Percentiles rank a stretch among this genome's conserved stretches.
Conservation (phyloP, 2,113 vertebrate species). For the Gymnogyps californianus region DNA sequence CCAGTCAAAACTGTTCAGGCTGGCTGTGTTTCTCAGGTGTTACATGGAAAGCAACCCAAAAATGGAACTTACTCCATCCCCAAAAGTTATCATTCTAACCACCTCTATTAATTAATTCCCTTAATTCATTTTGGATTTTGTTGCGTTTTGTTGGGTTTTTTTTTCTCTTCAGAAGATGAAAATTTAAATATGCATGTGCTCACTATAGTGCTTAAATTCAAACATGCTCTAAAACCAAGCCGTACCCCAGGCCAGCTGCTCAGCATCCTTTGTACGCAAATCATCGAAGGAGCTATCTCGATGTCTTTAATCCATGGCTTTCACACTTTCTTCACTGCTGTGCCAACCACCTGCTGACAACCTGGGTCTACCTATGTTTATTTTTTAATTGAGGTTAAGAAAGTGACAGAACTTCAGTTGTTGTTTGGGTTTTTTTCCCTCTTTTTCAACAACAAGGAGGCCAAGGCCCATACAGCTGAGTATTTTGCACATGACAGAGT, state of each 20-base stretch:
- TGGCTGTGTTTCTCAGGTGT: neutral
- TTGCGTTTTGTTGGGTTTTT: neutral
- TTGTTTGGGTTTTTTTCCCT: neutral
- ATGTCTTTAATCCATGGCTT: neutral
- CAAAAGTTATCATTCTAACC: neutral
- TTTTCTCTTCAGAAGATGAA: neutral
- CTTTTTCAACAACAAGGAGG: neutral
- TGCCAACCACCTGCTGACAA: neutral
- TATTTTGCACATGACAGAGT: neutral
- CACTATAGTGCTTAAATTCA: neutral
- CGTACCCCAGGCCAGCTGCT: neutral
- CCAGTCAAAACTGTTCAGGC: neutral
- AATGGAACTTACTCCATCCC: neutral
- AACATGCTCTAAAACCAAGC: neutral
- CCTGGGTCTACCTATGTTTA: neutral
- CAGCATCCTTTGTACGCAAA: neutral
- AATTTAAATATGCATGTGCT: neutral
- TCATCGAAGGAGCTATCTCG: accelerated
- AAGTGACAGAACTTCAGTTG: neutral
- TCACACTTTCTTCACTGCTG: neutral
- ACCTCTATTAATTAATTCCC: neutral
- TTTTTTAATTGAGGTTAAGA: neutral
- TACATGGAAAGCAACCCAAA: neutral
- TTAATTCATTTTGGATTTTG: neutral
- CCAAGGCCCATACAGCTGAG: neutral